Evolutionary conservation across 2,888 invertebrate genomes (phyloP).

Genomic region (Platerodrilus igneus): DNA sequence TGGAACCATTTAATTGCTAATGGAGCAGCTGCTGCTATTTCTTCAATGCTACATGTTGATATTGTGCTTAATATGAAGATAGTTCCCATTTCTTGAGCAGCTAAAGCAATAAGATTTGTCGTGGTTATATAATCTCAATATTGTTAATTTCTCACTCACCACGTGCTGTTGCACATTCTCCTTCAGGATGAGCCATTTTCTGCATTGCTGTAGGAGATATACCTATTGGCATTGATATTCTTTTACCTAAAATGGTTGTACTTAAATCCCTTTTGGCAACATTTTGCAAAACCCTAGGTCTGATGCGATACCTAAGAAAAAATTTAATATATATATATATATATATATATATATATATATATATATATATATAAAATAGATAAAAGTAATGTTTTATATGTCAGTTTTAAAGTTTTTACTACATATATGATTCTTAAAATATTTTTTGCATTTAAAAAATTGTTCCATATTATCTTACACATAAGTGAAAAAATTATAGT

Average conservation of each 20-base stretch:
- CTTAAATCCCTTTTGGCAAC: constrained; percentile 61
- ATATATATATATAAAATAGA: too few relatives aligned
- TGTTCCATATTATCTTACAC: too few relatives aligned
- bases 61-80: constrained; percentile 82
- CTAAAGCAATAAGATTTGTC: constrained; percentile 46
- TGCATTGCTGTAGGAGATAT: constrained; percentile 90
- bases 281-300: constrained; percentile 72
- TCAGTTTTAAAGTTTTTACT: too few relatives aligned
- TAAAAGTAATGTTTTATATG: too few relatives aligned
- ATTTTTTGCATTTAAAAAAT: too few relatives aligned
- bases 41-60: constrained; percentile 82
- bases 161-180: constrained; percentile 77
- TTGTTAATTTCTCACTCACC: constrained; percentile 51
- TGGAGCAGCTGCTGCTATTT: constrained; percentile 75
- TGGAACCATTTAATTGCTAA: constrained; percentile 83
- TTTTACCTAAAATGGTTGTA: constrained; percentile 60
- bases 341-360: too few relatives aligned
- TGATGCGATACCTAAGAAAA: too few relatives aligned
- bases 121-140: neutral
- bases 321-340: too few relatives aligned
- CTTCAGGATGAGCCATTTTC: constrained; percentile 83
- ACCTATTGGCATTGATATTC: constrained; percentile 69
- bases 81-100: constrained; percentile 71
- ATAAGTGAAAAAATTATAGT: too few relatives aligned
- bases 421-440: too few relatives aligned